Conservation (phyloP, 1,140 invertebrate genomes). For the Magallana angulata region DNA sequence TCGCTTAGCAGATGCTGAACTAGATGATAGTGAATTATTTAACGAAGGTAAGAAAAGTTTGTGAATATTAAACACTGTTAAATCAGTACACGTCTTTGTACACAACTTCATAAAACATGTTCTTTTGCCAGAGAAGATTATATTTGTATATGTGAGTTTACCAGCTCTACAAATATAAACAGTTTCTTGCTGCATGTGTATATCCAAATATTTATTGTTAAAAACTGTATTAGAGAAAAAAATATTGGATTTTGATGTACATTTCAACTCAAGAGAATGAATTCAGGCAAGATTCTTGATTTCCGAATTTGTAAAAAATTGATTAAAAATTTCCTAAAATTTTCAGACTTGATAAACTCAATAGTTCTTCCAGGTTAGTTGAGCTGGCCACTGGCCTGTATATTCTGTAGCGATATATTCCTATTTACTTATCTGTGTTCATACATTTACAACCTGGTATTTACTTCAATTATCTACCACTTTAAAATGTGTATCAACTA, state of each 20-base stretch:
- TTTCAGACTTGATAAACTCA: slow-evolving; percentile 26
- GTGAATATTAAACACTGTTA: background rate
- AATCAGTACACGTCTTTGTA: no score
- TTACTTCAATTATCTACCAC: background rate
- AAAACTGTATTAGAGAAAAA: background rate
- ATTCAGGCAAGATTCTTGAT: background rate
- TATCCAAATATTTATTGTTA: background rate
- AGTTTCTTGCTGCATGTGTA: background rate
- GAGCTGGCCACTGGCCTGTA: background rate
- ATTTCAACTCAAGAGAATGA: background rate
- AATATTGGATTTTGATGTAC: background rate
- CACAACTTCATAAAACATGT: no score
- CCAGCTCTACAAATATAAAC: background rate
- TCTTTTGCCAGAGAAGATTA: no score
- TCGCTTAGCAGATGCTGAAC: slow-evolving; percentile 68
- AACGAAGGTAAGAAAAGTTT: slow-evolving; percentile 67
- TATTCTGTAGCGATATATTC: slow-evolving; percentile 27
- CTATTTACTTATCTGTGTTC: slow-evolving; percentile 36
- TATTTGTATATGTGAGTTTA: background rate
- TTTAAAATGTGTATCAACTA: background rate
- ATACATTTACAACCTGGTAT: slow-evolving; percentile 6
- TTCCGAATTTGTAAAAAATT: background rate
- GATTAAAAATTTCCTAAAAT: slow-evolving; percentile 16
- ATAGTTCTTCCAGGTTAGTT: slow-evolving; percentile 30
- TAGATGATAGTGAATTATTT: slow-evolving; percentile 70